Percentiles rank a stretch among this genome's conserved stretches.
Evolutionary conservation across 2,113 vertebrate species (phyloP).

Genomic region (Semnornis frantzii): DNA sequence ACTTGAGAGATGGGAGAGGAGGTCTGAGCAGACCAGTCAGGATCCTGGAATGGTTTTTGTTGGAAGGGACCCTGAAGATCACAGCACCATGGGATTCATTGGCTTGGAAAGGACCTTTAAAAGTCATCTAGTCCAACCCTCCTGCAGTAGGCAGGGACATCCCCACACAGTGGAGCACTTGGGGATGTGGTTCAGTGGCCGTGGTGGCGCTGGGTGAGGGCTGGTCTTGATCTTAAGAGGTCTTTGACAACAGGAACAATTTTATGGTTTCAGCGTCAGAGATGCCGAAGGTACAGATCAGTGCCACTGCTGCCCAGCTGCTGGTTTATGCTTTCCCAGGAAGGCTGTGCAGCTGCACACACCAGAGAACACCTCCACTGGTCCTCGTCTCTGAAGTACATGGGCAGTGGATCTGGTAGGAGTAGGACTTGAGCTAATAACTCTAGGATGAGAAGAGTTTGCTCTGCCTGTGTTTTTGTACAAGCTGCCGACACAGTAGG

Average conservation of each 20-base stretch:
- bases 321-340: neutral
- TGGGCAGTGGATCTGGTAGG: neutral
- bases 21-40: neutral
- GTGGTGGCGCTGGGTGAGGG: too few species aligned
- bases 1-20: neutral
- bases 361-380: neutral
- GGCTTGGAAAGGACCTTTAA: too few species aligned
- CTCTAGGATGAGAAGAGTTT: neutral
- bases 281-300: neutral
- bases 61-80: too few species aligned
- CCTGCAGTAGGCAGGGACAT: too few species aligned
- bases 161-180: too few species aligned
- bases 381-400: neutral
- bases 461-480: neutral
- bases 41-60: too few species aligned
- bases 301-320: neutral
- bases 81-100: too few species aligned
- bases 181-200: too few species aligned
- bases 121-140: too few species aligned
- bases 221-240: too few species aligned
- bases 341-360: rapidly evolving
- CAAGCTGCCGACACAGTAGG: conserved; percentile 1
- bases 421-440: neutral
- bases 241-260: too few species aligned
- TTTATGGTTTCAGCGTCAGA: neutral